These are phyloP conservation scores for Hormaphis cornu DNA, from an alignment of 1,140 invertebrate species.

Conservation along the genomic window DNA sequence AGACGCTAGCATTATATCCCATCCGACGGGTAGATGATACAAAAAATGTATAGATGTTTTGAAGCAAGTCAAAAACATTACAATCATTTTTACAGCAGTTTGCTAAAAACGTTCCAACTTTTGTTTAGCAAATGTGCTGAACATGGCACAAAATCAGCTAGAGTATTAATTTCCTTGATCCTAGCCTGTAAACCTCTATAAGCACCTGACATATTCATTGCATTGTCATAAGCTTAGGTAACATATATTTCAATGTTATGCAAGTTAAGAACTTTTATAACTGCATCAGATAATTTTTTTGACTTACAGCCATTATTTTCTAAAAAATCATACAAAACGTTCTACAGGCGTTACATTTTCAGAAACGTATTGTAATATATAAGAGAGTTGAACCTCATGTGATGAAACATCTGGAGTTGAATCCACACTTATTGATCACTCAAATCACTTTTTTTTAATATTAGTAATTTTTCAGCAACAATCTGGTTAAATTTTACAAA, in stretches of 20 bases:
- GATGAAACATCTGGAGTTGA: conserved; percentile 13
- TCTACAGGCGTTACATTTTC: conserved; percentile 7
- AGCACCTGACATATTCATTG: conserved; percentile 35
- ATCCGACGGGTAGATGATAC: conserved; percentile 36
- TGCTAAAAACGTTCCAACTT: neutral
- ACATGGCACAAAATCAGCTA: conserved; percentile 8
- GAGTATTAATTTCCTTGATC: neutral
- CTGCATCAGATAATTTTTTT: neutral
- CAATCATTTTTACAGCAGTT: neutral
- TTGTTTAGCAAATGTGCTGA: neutral
- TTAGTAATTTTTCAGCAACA: too few relatives aligned
- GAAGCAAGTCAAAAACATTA: conserved; percentile 36
- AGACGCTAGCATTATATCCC: too few relatives aligned
- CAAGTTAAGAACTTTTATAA: neutral
- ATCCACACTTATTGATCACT: conserved; percentile 36
- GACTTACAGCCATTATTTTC: neutral
- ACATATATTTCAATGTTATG: conserved; percentile 4
- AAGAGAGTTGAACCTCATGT: too few relatives aligned
- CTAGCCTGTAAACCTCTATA: neutral
- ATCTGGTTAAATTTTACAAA: too few relatives aligned
- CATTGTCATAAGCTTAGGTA: conserved; percentile 37
- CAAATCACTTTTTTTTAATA: too few relatives aligned
- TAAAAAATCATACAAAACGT: neutral
- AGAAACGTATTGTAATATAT: too few relatives aligned
- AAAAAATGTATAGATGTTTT: conserved; percentile 38